These are phyloP conservation scores for Papilio dardanus DNA, from an alignment of 1,140 invertebrate species.

Conservation along the genomic window DNA sequence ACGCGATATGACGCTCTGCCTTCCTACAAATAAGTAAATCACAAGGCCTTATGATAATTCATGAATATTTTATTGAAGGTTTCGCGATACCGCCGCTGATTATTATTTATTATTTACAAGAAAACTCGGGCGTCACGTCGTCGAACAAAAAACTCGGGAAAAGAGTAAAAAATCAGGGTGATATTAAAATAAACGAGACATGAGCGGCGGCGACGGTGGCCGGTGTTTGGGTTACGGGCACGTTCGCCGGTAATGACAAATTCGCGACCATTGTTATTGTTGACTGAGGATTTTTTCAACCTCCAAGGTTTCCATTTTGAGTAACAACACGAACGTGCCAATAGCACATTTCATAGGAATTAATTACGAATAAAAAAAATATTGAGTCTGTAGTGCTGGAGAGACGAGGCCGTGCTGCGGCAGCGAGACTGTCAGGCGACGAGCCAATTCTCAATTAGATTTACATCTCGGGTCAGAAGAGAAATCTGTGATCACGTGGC, in stretches of 20 bases:
- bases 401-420: slow-evolving; percentile 25
- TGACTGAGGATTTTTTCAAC: slow-evolving; percentile 65
- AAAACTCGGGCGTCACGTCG: slow-evolving; percentile 65
- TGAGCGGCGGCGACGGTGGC: slow-evolving; percentile 51
- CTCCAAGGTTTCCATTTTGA: slow-evolving; percentile 69
- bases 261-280: slow-evolving; percentile 71
- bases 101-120: slow-evolving; percentile 57
- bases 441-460: slow-evolving; percentile 65
- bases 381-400: not conserved
- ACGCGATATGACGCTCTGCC: slow-evolving; percentile 43
- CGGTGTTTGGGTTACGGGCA: slow-evolving; percentile 70
- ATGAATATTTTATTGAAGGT: slow-evolving; percentile 51
- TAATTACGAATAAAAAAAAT: slow-evolving; percentile 70
- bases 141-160: slow-evolving; percentile 61
- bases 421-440: slow-evolving; percentile 49
- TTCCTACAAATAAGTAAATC: slow-evolving; percentile 41
- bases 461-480: slow-evolving; percentile 69
- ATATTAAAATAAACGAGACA: slow-evolving; percentile 74
- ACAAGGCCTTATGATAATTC: slow-evolving; percentile 64
- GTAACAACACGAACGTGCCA: slow-evolving; percentile 72
- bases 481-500: slow-evolving; percentile 69
- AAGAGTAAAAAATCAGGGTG: slow-evolving; percentile 68
- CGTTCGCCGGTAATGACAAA: slow-evolving; percentile 72
- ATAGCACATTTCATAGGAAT: slow-evolving; percentile 64
- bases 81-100: slow-evolving; percentile 50